A percentile compares a stretch with the other conserved stretches of the same genome.
phyloP scores from a whole-genome alignment of 2,888 invertebrate genomes.

The Rhingia campestris region DNA sequence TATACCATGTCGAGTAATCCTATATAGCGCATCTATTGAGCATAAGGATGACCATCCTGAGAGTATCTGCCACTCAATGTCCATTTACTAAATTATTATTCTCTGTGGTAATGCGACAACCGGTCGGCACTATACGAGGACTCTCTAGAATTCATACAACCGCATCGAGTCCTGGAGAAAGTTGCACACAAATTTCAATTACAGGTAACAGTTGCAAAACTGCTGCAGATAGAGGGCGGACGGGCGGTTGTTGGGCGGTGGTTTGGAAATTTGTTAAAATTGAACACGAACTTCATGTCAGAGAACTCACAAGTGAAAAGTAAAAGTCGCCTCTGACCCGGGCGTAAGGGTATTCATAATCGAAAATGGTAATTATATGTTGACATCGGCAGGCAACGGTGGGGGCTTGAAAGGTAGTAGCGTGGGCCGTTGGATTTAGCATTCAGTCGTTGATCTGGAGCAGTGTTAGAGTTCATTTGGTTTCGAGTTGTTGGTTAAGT shows the following conservation, averaged over 20 bases:
- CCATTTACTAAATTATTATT: slow-evolving; percentile 74
- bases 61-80: slow-evolving; percentile 72
- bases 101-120: slow-evolving; percentile 72
- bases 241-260: not conserved
- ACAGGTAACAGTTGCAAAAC: slow-evolving; percentile 64
- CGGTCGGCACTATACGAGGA: slow-evolving; percentile 17
- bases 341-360: slow-evolving; percentile 59
- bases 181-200: slow-evolving; percentile 67
- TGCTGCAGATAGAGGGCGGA: not conserved
- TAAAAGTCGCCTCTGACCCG: slow-evolving; percentile 54
- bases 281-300: slow-evolving; percentile 59
- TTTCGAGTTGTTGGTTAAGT: slow-evolving; percentile 15
- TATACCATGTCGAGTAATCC: not conserved
- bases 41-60: slow-evolving; percentile 53
- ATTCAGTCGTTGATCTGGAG: slow-evolving; percentile 46
- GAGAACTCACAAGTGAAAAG: slow-evolving; percentile 50
- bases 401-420: slow-evolving; percentile 1
- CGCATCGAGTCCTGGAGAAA: slow-evolving; percentile 38
- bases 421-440: not conserved
- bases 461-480: slow-evolving; percentile 37
- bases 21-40: slow-evolving; percentile 6
- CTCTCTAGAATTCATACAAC: slow-evolving; percentile 40
- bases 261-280: slow-evolving; percentile 50
- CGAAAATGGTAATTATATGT: slow-evolving; percentile 63
- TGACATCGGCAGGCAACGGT: slow-evolving; percentile 11